Conservation (phyloP, 2,888 invertebrate species). For the Pterostichus madidus region DNA sequence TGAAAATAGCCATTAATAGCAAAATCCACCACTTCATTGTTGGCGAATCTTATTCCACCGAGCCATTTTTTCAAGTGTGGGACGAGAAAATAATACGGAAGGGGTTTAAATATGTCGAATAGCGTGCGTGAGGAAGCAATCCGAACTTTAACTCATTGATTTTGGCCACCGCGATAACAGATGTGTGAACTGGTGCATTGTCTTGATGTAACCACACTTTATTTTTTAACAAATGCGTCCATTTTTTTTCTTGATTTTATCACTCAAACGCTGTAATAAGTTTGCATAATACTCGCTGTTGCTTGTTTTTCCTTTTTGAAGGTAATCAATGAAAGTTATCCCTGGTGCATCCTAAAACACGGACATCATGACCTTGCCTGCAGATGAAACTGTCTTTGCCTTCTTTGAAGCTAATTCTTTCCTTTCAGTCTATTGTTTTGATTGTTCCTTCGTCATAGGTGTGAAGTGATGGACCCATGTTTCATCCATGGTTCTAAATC, state of each 20-base stretch:
- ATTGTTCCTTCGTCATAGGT: constrained; percentile 4
- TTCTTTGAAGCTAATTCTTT: background rate
- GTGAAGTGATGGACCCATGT: background rate
- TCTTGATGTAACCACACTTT: background rate
- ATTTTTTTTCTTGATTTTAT: background rate
- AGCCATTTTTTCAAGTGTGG: background rate
- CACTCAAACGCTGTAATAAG: background rate
- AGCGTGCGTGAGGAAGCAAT: background rate
- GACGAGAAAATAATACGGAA: background rate
- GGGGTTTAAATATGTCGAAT: background rate
- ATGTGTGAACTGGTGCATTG: constrained; percentile 1
- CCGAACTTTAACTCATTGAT: background rate
- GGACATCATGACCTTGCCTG: background rate
- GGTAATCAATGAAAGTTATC: constrained; percentile 19
- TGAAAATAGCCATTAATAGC: background rate
- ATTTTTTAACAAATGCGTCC: background rate
- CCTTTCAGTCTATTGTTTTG: background rate
- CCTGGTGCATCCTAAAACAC: too few species aligned
- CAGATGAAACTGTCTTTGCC: constrained; percentile 3
- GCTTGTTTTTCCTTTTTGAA: background rate
- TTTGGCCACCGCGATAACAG: background rate
- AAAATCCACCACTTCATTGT: background rate
- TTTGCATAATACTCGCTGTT: constrained; percentile 6
- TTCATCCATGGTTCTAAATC: constrained; percentile 24
- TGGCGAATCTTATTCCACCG: too few species aligned